Conservation (phyloP, 2,113 vertebrate species). For the Clarias gariepinus region DNA sequence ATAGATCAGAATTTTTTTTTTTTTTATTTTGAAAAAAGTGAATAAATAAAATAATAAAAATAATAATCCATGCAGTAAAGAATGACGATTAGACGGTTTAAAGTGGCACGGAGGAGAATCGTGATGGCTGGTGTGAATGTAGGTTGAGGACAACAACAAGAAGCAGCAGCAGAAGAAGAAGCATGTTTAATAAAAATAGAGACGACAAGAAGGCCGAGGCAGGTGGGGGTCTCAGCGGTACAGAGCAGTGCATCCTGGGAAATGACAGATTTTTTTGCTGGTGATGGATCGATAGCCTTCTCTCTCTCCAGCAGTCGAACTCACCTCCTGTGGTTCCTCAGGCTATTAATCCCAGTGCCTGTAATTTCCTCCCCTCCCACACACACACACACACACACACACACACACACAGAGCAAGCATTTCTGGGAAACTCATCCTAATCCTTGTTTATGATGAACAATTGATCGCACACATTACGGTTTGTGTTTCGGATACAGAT, state of each 20-base stretch:
- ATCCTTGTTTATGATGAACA: neutral
- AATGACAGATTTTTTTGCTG: conserved; percentile 47
- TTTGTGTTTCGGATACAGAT: neutral
- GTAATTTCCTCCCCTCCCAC: conserved; percentile 49
- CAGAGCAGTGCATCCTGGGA: conserved; percentile 51
- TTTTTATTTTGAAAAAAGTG: too few relatives aligned
- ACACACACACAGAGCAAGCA: neutral
- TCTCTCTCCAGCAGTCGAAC: conserved; percentile 48
- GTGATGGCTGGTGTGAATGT: neutral
- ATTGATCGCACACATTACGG: neutral
- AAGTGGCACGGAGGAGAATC: neutral
- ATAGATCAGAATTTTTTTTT: too few relatives aligned
- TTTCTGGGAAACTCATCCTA: neutral
- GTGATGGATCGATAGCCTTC: conserved; percentile 50
- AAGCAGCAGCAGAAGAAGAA: conserved; percentile 19
- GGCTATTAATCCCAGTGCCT: conserved; percentile 54
- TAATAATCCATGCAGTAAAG: too few relatives aligned
- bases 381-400: neutral
- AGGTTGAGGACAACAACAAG: neutral
- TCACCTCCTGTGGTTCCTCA: conserved; percentile 55
- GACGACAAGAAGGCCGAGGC: neutral
- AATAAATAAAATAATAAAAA: too few relatives aligned
- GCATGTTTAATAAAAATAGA: conserved; percentile 41
- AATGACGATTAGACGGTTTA: neutral
- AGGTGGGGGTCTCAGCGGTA: conserved; percentile 19